Evolutionary conservation across 2,888 invertebrate species (phyloP).

Genomic region (Pristionchus arcanus): DNA sequence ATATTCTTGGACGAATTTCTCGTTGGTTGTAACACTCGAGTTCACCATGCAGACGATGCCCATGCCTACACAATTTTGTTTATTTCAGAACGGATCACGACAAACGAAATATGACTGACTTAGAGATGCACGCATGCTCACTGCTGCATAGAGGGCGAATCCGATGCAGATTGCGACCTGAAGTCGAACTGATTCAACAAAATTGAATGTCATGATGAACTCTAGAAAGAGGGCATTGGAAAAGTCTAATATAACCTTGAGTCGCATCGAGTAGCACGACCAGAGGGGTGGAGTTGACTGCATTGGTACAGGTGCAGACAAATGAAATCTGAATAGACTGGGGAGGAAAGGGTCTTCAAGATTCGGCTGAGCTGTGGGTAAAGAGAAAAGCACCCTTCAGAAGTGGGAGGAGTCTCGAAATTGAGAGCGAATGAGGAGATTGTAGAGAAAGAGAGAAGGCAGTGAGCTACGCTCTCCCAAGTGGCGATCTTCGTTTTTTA

Average conservation of each 20-base stretch:
- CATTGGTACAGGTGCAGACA: neutral
- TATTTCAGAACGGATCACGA: neutral
- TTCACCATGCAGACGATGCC: constrained; percentile 52
- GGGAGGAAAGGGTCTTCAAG: neutral
- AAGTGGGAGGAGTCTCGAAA: neutral
- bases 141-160: neutral
- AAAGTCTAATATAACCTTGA: neutral
- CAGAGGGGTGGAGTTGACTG: neutral
- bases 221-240: neutral
- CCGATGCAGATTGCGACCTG: neutral
- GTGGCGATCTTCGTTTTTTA: too few relatives aligned
- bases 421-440: neutral
- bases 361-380: too few relatives aligned
- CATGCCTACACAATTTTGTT: neutral
- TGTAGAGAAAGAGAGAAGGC: neutral
- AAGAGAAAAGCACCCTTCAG: neutral
- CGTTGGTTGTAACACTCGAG: neutral
- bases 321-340: neutral
- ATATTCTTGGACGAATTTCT: too few relatives aligned
- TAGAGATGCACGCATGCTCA: neutral
- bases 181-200: neutral
- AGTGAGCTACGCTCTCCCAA: too few relatives aligned
- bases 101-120: neutral
- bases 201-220: neutral
- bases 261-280: neutral